phyloP scores from a whole-genome alignment of 1,140 invertebrate species.

The Bombus picipes region DNA sequence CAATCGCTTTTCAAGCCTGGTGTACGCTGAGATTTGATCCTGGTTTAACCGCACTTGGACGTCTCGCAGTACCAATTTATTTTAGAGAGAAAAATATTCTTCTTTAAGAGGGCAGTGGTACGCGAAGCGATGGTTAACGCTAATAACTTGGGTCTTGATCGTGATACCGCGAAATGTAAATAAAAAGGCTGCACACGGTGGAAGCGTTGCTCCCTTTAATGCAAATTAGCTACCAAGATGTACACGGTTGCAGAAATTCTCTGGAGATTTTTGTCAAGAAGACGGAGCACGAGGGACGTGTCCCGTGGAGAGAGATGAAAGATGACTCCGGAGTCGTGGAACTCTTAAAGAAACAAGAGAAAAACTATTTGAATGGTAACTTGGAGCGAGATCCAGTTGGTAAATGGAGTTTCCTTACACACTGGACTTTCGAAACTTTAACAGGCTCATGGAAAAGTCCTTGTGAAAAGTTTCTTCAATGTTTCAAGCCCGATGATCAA shows the following conservation, averaged over 20 bases:
- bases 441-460: slow-evolving; percentile 45
- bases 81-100: neutral
- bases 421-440: slow-evolving; percentile 43
- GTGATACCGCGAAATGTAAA: slow-evolving; percentile 7
- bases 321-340: slow-evolving; percentile 14
- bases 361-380: slow-evolving; percentile 45
- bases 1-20: neutral
- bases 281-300: neutral
- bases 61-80: neutral
- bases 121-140: neutral
- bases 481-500: slow-evolving; percentile 37
- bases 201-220: neutral
- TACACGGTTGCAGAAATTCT: neutral
- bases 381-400: slow-evolving; percentile 40
- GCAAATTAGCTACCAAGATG: neutral
- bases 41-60: no score
- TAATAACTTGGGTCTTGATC: slow-evolving; percentile 8
- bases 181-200: neutral
- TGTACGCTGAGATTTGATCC: neutral
- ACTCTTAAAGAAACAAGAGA: slow-evolving; percentile 19
- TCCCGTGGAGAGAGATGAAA: neutral
- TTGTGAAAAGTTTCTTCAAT: slow-evolving; percentile 45
- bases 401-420: slow-evolving; percentile 38
- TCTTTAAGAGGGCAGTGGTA: neutral
- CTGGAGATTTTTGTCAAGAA: neutral